phyloP scores from a whole-genome alignment of 2,888 invertebrate species.

The Drosophila gaucha region DNA sequence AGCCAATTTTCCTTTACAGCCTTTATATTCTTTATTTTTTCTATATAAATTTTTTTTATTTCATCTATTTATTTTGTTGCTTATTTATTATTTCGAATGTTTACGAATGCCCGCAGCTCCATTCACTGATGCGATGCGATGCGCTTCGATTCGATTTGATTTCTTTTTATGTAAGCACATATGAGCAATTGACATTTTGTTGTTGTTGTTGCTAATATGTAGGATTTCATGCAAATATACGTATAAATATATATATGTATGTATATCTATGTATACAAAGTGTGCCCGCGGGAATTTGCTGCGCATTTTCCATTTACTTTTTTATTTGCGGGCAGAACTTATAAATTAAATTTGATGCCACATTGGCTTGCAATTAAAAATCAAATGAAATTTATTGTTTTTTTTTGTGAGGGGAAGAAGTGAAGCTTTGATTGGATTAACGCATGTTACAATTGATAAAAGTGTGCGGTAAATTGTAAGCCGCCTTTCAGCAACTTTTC shows the following conservation, averaged over 20 bases:
- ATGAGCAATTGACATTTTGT: slow-evolving; percentile 29
- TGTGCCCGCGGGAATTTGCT: slow-evolving; percentile 38
- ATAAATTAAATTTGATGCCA: slow-evolving; percentile 46
- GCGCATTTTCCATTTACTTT: slow-evolving; percentile 20
- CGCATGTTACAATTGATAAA: slow-evolving; percentile 36
- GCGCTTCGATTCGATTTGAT: slow-evolving; percentile 44
- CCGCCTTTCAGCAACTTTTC: slow-evolving; percentile 57
- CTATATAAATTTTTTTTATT: not conserved
- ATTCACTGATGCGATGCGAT: too few relatives aligned
- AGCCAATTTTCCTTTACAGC: not conserved
- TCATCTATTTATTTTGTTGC: not conserved
- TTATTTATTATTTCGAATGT: slow-evolving; percentile 19
- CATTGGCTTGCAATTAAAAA: slow-evolving; percentile 60
- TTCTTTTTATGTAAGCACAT: slow-evolving; percentile 48
- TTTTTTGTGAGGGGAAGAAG: too few relatives aligned
- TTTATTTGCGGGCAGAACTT: not conserved
- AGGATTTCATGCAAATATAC: slow-evolving; percentile 18
- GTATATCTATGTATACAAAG: slow-evolving; percentile 4
- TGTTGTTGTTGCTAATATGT: slow-evolving; percentile 33
- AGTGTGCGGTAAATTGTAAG: slow-evolving; percentile 39
- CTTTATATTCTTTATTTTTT: not conserved
- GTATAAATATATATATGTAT: not conserved
- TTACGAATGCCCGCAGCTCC: slow-evolving; percentile 35
- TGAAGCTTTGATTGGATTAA: slow-evolving; percentile 43
- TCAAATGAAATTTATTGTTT: slow-evolving; percentile 33